phyloP scores from a whole-genome alignment of 1,140 invertebrate genomes.

The Brachionus plicatilis region DNA sequence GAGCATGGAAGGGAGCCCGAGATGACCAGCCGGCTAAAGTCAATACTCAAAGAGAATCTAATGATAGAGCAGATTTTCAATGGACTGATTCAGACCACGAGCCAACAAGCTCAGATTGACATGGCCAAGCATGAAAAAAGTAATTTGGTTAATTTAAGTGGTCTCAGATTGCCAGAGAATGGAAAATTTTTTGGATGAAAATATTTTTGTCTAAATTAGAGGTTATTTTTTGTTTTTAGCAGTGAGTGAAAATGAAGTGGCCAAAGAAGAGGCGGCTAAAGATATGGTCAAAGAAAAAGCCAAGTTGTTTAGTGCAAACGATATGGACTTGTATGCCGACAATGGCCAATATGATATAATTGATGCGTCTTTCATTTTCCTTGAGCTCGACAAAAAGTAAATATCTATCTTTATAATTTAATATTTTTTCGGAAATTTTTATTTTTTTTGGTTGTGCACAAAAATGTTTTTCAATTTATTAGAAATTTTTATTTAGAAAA shows the following conservation, averaged over 20 bases:
- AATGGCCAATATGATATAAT: conserved; percentile 33
- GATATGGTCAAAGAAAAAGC: not conserved
- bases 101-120: not conserved
- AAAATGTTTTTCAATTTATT: too few species aligned
- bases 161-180: not conserved
- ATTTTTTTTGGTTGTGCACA: too few species aligned
- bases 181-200: not conserved
- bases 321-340: not conserved
- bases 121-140: not conserved
- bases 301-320: not conserved
- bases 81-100: not conserved
- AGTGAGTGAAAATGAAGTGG: not conserved
- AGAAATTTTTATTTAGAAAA: too few species aligned
- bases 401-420: not conserved
- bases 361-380: not conserved
- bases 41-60: not conserved
- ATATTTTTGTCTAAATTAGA: not conserved
- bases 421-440: too few species aligned
- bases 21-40: not conserved
- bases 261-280: not conserved
- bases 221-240: not conserved
- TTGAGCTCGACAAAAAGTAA: not conserved
- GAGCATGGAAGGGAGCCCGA: not conserved
- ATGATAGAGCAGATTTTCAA: conserved; percentile 11
- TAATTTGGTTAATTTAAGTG: not conserved